Base-by-base conservation (phyloP, 2,797 vertebrate species). In the Pangasius krempfi region DNA sequence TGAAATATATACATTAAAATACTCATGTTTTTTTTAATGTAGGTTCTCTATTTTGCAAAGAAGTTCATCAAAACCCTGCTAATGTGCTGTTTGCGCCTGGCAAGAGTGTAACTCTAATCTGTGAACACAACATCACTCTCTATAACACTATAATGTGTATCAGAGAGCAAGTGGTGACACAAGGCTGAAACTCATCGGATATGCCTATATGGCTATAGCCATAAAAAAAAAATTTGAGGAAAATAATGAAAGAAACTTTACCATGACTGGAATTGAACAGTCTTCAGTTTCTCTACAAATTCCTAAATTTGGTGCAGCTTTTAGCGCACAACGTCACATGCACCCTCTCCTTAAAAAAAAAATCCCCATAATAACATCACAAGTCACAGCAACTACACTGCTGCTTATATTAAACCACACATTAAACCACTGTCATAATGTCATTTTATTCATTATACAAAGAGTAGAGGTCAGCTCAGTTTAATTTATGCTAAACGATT, bases 221-320 rank as follows among this genome's bases (percentile, higher is more conserved):
- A 0, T 5, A 40, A 0, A 27, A 47, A 76, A 82, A 22, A 14
- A 86, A 1, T 16, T 78, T 13, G 89, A 91, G 52, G 7, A 56
- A 27, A 12, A 84, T 25, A 86, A 84, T 76, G n/a, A 82, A 56
- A 27, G 25, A 54, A 7, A 81, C 76, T 89, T 90, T 58, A 78
- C 0, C 1, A 54, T 91, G 68, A 90, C 12, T 80, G 90, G 90
- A 75, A 52, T 88, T 12, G 89, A 86, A 9, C 1, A 16, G 64
- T 44, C 73, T 0, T 3, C 90, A 16, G 88, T 64, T 1, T 52
- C 66, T 52, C 25, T 50, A 54, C 14, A 52, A n/a, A 85, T 85
- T 70, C n/a, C 40, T 16, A 68, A 72, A 54, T 33, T 91, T 66
- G 91, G 89, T 88, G 90, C 90, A 91, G 90, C 87, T 2, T 87